phyloP scores from a whole-genome alignment of 2,797 vertebrate species.

The Cirrhinus molitorella region DNA sequence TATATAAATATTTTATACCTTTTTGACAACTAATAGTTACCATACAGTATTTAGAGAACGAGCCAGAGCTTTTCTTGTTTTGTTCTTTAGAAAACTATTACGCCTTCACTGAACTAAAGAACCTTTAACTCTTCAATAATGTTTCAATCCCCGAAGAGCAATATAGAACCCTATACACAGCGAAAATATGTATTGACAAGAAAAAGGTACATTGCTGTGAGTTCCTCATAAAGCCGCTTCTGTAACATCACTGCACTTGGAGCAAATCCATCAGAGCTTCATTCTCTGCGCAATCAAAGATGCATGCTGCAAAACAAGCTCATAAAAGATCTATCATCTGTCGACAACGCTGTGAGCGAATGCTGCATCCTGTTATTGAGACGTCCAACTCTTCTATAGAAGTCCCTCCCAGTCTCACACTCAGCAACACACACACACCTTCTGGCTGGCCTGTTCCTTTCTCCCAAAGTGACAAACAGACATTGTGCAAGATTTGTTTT shows the following conservation, averaged over 20 bases:
- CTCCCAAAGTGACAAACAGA: constrained; percentile 35
- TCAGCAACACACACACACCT: constrained; percentile 19
- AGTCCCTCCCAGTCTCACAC: neutral
- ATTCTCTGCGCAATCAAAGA: constrained; percentile 12
- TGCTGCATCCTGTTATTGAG: neutral
- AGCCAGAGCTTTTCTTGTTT: neutral
- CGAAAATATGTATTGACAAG: neutral
- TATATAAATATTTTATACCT: neutral
- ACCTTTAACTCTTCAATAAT: neutral
- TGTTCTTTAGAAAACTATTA: neutral
- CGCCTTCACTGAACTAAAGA: neutral
- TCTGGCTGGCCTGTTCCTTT: constrained; percentile 23
- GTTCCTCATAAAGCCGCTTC: neutral
- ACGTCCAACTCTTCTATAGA: neutral
- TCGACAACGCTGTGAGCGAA: neutral
- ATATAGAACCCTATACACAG: neutral
- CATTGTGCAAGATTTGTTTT: constrained; percentile 50
- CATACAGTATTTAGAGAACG: neutral
- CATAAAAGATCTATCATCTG: constrained; percentile 21
- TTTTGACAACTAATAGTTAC: neutral
- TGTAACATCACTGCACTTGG: neutral
- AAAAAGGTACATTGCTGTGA: neutral
- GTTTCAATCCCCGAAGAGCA: neutral
- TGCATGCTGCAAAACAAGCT: constrained; percentile 21
- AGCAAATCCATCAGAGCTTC: constrained; percentile 29